Evolutionary conservation across 2,888 invertebrate genomes (phyloP).

Genomic region (Phoenoteleia sp.): DNA sequence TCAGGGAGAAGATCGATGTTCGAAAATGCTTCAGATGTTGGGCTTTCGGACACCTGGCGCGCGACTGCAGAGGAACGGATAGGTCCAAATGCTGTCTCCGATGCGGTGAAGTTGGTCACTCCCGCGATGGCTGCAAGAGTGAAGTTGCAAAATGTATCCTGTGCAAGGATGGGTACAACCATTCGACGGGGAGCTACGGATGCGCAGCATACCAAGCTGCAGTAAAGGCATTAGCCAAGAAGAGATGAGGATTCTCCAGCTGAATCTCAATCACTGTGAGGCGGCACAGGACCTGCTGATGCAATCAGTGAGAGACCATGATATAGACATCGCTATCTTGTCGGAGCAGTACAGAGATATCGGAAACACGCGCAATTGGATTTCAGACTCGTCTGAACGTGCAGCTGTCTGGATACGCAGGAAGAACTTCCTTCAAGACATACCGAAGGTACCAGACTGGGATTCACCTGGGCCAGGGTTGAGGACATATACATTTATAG

Average conservation of each 20-base stretch:
- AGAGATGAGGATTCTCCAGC: slow-evolving; percentile 65
- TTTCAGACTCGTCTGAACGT: too few species aligned
- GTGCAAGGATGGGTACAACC: background rate
- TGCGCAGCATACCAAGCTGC: slow-evolving; percentile 33
- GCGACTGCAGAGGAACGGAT: slow-evolving; percentile 16
- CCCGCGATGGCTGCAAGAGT: background rate
- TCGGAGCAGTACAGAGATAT: too few species aligned
- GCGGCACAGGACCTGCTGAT: slow-evolving; percentile 67
- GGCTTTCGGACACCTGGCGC: slow-evolving; percentile 14
- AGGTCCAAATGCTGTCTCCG: slow-evolving; percentile 27
- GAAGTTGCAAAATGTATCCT: background rate
- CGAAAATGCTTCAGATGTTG: background rate
- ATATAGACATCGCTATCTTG: slow-evolving; percentile 60
- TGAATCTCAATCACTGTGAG: slow-evolving; percentile 61
- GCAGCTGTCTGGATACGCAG: too few species aligned
- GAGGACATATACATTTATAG: too few species aligned
- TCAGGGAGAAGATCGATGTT: background rate
- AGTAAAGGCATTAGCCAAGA: background rate
- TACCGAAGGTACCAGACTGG: too few species aligned
- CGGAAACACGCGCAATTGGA: too few species aligned
- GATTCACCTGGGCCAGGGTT: too few species aligned
- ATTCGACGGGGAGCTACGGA: background rate
- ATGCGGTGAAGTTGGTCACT: background rate
- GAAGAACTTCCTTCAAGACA: too few species aligned
- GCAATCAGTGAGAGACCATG: slow-evolving; percentile 58